Conservation (phyloP, 2,113 vertebrate genomes). For the Alethe castanea region DNA sequence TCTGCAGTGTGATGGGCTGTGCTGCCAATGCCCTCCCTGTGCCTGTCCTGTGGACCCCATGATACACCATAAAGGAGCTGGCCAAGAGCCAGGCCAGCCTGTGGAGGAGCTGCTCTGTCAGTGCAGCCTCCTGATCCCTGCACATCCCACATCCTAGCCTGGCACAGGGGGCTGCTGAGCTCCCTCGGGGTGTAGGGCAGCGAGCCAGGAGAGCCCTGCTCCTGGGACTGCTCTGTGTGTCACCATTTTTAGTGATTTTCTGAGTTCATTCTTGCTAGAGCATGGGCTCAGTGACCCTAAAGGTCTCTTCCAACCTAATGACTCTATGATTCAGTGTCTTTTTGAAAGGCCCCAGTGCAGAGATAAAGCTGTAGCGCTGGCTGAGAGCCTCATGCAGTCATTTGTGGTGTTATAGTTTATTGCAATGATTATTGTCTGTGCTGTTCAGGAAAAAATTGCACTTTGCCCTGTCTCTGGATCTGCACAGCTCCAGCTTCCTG, state of each 20-base stretch:
- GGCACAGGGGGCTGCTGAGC: neutral
- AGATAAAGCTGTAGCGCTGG: accelerated
- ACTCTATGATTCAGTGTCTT: neutral
- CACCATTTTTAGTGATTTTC: neutral
- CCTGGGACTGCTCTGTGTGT: accelerated
- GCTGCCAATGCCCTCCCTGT: neutral
- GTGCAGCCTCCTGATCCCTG: neutral
- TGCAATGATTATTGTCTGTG: neutral
- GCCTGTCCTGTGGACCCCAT: accelerated
- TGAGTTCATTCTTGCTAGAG: neutral
- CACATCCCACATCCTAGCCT: neutral
- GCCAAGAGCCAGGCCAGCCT: neutral
- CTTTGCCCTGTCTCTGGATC: neutral
- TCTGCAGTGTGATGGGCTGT: neutral
- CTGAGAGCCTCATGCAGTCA: neutral
- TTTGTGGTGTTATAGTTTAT: neutral
- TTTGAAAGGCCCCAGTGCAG: neutral
- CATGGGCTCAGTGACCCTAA: neutral
- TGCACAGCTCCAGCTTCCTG: accelerated
- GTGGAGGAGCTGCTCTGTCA: neutral
- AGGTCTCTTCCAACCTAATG: neutral
- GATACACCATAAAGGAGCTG: accelerated
- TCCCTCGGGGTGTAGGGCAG: accelerated
- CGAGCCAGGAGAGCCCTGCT: neutral
- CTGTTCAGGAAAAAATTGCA: neutral